These are phyloP conservation scores for Sphyrna mokarran DNA, from an alignment of 2,113 vertebrate species.

Conservation along the genomic window DNA sequence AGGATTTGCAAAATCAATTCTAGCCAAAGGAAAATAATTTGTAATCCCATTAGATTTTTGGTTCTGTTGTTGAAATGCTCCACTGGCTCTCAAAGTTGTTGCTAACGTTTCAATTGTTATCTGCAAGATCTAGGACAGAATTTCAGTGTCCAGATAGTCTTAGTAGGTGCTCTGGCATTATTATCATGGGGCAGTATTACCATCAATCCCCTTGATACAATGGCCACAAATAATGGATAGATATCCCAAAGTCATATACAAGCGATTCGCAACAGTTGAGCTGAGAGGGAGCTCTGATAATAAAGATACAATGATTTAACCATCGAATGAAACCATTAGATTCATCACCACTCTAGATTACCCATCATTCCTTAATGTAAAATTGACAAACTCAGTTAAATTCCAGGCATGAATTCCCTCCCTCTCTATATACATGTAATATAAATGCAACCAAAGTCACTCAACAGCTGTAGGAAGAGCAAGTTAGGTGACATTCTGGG, in stretches of 20 bases:
- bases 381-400: background rate
- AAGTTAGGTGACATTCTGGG: background rate
- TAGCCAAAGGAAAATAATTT: background rate
- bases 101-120: background rate
- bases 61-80: background rate
- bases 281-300: background rate
- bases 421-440: too few species aligned
- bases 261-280: background rate
- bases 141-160: background rate
- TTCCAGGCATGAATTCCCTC: background rate
- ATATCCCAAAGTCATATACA: background rate
- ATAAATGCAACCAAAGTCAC: background rate
- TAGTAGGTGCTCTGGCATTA: background rate
- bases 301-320: background rate
- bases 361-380: background rate
- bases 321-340: background rate
- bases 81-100: background rate
- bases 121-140: background rate
- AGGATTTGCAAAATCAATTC: background rate
- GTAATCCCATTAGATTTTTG: slow-evolving; percentile 19
- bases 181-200: background rate
- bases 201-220: background rate
- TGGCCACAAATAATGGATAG: background rate
- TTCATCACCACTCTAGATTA: background rate
- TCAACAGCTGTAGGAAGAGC: background rate